Evolutionary conservation across 2,797 vertebrate genomes (phyloP).

Genomic region (Microctenopoma steveboyesi): DNA sequence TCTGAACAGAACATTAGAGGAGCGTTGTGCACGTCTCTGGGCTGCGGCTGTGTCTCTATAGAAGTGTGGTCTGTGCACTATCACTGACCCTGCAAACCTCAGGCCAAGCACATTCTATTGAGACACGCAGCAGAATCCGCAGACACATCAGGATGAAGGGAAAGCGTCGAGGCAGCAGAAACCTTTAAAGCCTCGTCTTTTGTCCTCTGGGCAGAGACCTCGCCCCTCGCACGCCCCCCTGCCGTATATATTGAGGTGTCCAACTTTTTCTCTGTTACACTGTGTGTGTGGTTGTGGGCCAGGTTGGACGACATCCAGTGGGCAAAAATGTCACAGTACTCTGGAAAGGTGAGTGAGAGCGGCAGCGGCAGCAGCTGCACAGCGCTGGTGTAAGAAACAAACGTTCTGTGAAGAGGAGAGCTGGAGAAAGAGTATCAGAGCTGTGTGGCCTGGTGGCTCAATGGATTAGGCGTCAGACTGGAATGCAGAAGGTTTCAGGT

Average conservation of each 20-base stretch:
- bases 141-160: constrained; percentile 68
- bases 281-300: constrained; percentile 76
- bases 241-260: constrained; percentile 84
- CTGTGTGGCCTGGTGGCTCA: too few species aligned
- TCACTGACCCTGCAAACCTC: constrained; percentile 58
- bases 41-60: constrained; percentile 15
- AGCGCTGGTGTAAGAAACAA: too few species aligned
- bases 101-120: constrained; percentile 65
- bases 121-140: constrained; percentile 80
- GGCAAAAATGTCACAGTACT: constrained; percentile 90
- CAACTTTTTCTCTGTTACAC: constrained; percentile 79
- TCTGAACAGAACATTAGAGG: too few species aligned
- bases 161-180: constrained; percentile 86
- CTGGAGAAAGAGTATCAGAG: too few species aligned
- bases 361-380: too few species aligned
- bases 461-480: too few species aligned
- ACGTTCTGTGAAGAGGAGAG: too few species aligned
- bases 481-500: too few species aligned
- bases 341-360: constrained; percentile 88
- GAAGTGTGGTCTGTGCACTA: constrained; percentile 47
- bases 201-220: constrained; percentile 67
- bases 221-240: constrained; percentile 17
- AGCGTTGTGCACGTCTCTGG: too few species aligned
- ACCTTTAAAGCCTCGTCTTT: constrained; percentile 76
- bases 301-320: constrained; percentile 79